A percentile compares a stretch with the other conserved stretches of the same genome.
Conservation (phyloP, 2,797 vertebrate species). For the Triplophysa bombifrons region DNA sequence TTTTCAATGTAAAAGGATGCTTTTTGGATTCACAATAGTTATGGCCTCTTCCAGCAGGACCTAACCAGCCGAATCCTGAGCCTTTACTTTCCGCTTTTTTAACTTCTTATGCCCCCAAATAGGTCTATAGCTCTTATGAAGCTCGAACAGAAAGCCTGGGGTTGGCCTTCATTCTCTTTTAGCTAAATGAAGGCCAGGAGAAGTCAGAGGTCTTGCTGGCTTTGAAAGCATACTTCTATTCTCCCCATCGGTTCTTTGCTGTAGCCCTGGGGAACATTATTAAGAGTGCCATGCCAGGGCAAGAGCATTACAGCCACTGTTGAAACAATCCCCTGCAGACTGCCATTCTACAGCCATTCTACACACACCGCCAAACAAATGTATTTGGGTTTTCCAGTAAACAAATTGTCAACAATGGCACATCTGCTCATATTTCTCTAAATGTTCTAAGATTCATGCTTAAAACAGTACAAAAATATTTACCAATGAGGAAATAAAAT, state of each 20-base stretch:
- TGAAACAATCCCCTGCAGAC: constrained; percentile 68
- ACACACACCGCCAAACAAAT: constrained; percentile 5
- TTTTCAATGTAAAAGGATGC: neutral
- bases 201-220: constrained; percentile 54
- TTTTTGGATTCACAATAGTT: neutral
- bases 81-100: neutral
- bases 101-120: neutral
- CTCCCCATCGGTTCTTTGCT: constrained; percentile 63
- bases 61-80: neutral
- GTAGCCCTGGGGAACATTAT: constrained; percentile 61
- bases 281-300: constrained; percentile 54
- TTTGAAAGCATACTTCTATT: constrained; percentile 66
- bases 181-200: constrained; percentile 56
- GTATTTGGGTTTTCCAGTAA: neutral
- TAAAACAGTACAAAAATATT: neutral
- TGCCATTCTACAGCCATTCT: constrained; percentile 69
- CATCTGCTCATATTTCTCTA: no score
- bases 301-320: constrained; percentile 47
- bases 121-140: constrained; percentile 24
- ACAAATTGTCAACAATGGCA: neutral
- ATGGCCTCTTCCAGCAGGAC: neutral
- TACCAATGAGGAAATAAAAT: no score
- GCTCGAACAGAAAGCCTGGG: constrained; percentile 52
- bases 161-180: constrained; percentile 55
- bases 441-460: neutral